Base-by-base conservation (phyloP, 2,113 vertebrate genomes). In the Zapus hudsonius region DNA sequence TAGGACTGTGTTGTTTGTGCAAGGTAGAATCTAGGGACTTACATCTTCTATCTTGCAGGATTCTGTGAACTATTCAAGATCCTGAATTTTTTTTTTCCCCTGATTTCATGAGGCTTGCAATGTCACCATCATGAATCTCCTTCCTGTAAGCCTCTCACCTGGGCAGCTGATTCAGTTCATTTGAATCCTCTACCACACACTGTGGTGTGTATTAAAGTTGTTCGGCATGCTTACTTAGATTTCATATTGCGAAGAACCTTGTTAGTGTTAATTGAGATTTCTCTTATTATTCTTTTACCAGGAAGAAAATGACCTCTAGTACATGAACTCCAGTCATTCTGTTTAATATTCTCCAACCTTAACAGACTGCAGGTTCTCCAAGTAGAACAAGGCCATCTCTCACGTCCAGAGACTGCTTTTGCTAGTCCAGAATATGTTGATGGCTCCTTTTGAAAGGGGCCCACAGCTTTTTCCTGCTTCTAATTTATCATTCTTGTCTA, bases 361-460 rank as follows among this genome's bases (percentile, higher is more conserved):
- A n/a, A 1, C 27, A 36, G 72, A 64, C 19, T 22, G n/a, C 47
- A 80, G 47, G 4, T 63, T 23, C 33, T 61, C 13, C 0, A 3
- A 5, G 44, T 7, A 67, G 44, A 38, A 9, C 20, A 2, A 52
- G 47, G 25, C 22, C 10, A 19, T 6, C 10, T 67, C 15, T 12
- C 0, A 11, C 23, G 11, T 61, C 42, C 10, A 0, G 10, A 33
- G 84, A 75, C 10, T 36, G 19, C 20, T 36, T 20, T 31, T 47
- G 61, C 59, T n/a, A 9, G 19, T 8, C 22, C 4, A 12, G 17
- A 15, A 17, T 61, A 4, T 33, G 31, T 67, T 1, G 0, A 27
- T 33, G 31, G 47, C 47, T 67, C 23, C 7, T 66, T 79, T 55
- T 31, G n/a, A 84, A 29, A 63, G 7, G 7, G 5, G 44, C 38